Conservation (phyloP, 2,797 vertebrate genomes). For the Hafferia zeledoni region DNA sequence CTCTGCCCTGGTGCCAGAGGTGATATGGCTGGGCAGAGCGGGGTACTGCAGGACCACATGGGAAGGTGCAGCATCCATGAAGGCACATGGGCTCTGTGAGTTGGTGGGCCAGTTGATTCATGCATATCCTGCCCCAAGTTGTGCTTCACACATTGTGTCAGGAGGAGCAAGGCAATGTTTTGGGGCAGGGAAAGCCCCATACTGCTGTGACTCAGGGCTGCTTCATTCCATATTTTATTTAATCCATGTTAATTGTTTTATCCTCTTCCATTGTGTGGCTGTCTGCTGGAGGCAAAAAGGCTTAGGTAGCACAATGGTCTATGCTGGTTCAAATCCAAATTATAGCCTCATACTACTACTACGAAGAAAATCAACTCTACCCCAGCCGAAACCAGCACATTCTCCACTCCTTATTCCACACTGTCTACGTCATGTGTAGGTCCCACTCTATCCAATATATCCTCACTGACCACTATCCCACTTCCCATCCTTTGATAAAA, state of each 20-base stretch:
- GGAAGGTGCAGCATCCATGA: not conserved
- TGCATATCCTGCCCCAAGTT: rapidly evolving
- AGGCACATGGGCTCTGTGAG: rapidly evolving
- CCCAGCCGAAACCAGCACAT: not conserved
- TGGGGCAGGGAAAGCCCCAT: not conserved
- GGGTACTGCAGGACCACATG: rapidly evolving
- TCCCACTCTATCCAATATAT: not conserved
- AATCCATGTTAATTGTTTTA: not conserved
- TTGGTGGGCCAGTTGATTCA: no score
- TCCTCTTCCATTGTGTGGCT: rapidly evolving
- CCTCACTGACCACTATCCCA: rapidly evolving
- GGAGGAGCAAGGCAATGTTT: not conserved
- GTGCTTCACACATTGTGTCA: rapidly evolving
- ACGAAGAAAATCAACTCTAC: not conserved
- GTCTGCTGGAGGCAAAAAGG: not conserved
- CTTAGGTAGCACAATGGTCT: not conserved
- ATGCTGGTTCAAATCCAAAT: not conserved
- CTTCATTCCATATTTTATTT: rapidly evolving
- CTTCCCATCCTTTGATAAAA: not conserved
- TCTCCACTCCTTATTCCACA: not conserved
- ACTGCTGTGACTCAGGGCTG: not conserved
- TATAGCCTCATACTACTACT: not conserved
- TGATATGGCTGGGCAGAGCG: rapidly evolving
- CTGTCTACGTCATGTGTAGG: not conserved
- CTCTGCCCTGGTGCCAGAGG: rapidly evolving